Percentiles rank a stretch among this genome's conserved stretches.
Evolutionary conservation across 2,888 invertebrate species (phyloP).

Genomic region (Laspeyria flexula): DNA sequence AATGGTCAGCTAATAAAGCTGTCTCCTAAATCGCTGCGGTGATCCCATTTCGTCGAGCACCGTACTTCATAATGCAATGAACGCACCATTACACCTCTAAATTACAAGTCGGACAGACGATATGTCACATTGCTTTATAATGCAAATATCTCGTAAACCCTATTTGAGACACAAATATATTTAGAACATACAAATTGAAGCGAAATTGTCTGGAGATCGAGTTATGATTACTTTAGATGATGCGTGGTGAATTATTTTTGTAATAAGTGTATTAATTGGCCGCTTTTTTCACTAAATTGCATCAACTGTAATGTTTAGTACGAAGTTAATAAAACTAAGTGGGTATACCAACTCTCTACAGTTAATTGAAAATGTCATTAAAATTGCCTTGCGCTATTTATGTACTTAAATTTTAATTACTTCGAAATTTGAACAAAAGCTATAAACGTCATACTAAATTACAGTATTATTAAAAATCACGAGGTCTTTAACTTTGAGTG

Average conservation of each 20-base stretch:
- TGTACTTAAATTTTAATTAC: too few relatives aligned
- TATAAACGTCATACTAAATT: too few relatives aligned
- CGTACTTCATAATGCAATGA: conserved; percentile 69
- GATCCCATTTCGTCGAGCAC: conserved; percentile 62
- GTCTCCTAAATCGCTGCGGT: conserved; percentile 62
- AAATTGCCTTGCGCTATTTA: too few relatives aligned
- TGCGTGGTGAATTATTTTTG: conserved; percentile 11
- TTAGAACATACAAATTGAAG: conserved; percentile 61
- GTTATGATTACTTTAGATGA: conserved; percentile 18
- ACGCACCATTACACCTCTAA: conserved; percentile 78
- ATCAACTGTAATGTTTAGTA: background rate
- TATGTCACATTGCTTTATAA: conserved; percentile 76
- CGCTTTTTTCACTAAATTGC: background rate
- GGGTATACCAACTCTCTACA: too few relatives aligned
- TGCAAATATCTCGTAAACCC: conserved; percentile 76
- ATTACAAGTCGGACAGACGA: conserved; percentile 71
- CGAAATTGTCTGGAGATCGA: conserved; percentile 32
- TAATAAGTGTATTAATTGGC: background rate
- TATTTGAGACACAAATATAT: conserved; percentile 55
- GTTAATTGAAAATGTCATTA: too few relatives aligned
- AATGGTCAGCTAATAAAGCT: conserved; percentile 59
- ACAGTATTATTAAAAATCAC: too few relatives aligned
- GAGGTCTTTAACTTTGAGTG: too few relatives aligned
- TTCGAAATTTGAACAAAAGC: too few relatives aligned
- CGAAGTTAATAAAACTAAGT: too few relatives aligned